phyloP scores from a whole-genome alignment of 2,797 vertebrate genomes.

The Vespertilio murinus region DNA sequence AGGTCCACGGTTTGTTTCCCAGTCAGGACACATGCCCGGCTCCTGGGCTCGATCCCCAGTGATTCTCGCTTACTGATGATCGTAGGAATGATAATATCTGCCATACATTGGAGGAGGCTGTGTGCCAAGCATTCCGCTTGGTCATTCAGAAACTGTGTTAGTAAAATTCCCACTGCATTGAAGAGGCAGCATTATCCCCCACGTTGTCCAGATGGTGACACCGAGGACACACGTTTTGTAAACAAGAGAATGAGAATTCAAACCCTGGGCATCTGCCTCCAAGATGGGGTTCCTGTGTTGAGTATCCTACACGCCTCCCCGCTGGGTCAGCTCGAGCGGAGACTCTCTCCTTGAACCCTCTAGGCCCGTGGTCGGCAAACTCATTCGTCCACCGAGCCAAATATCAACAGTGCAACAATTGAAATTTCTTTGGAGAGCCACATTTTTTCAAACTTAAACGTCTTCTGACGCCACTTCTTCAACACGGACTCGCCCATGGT shows the following conservation, averaged over 20 bases:
- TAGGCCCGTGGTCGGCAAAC: too few species aligned
- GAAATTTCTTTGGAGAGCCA: too few species aligned
- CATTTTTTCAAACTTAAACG: too few species aligned
- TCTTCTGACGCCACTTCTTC: too few species aligned
- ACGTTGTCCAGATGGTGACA: neutral
- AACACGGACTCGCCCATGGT: too few species aligned
- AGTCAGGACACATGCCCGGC: too few species aligned
- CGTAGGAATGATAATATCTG: neutral
- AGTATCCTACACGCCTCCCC: rapidly evolving
- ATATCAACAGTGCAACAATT: too few species aligned
- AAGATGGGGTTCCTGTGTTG: neutral
- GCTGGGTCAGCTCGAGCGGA: neutral
- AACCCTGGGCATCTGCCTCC: neutral
- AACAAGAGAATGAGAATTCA: neutral
- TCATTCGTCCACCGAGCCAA: too few species aligned
- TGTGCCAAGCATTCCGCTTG: constrained; percentile 11
- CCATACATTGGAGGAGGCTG: neutral
- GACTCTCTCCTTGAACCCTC: neutral
- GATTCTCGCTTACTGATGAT: neutral
- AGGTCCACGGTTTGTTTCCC: too few species aligned
- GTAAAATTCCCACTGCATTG: neutral
- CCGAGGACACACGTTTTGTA: neutral
- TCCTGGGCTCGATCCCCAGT: too few species aligned
- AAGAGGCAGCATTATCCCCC: neutral
- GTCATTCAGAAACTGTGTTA: neutral